phyloP scores from a whole-genome alignment of 2,113 vertebrate genomes.

The Pollimyrus isidori region DNA sequence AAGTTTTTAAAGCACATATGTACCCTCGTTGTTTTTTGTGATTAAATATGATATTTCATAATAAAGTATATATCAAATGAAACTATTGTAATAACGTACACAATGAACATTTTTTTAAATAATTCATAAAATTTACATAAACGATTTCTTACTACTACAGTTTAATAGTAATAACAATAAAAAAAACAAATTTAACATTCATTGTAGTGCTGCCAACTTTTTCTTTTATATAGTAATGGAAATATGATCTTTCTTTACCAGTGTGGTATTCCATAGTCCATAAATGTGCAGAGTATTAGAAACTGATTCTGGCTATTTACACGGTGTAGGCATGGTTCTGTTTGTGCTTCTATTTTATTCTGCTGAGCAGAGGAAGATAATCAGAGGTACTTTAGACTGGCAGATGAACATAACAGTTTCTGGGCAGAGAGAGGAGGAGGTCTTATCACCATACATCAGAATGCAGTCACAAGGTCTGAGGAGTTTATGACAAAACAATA shows the following conservation, averaged over 20 bases:
- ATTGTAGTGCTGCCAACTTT: neutral
- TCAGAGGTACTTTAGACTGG: slow-evolving; percentile 26
- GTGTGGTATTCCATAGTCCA: neutral
- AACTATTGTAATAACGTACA: neutral
- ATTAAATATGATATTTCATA: neutral
- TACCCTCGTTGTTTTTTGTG: neutral
- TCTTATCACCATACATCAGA: slow-evolving; percentile 30
- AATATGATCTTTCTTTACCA: neutral
- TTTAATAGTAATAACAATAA: neutral
- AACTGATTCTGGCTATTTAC: neutral
- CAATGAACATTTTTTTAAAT: neutral
- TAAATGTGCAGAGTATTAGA: neutral
- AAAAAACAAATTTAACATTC: neutral
- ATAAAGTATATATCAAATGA: neutral
- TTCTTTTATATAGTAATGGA: neutral
- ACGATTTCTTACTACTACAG: neutral
- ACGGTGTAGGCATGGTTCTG: neutral
- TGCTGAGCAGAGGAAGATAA: slow-evolving; percentile 16
- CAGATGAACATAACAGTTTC: slow-evolving; percentile 28
- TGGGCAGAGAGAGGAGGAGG: slow-evolving; percentile 25
- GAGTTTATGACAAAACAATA: slow-evolving; percentile 21
- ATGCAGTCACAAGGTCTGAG: slow-evolving; percentile 25
- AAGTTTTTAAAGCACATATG: neutral
- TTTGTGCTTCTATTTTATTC: neutral
- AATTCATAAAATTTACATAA: neutral